These are phyloP conservation scores for Mungos mungo DNA, from an alignment of 2,113 vertebrate species.

Conservation along the genomic window DNA sequence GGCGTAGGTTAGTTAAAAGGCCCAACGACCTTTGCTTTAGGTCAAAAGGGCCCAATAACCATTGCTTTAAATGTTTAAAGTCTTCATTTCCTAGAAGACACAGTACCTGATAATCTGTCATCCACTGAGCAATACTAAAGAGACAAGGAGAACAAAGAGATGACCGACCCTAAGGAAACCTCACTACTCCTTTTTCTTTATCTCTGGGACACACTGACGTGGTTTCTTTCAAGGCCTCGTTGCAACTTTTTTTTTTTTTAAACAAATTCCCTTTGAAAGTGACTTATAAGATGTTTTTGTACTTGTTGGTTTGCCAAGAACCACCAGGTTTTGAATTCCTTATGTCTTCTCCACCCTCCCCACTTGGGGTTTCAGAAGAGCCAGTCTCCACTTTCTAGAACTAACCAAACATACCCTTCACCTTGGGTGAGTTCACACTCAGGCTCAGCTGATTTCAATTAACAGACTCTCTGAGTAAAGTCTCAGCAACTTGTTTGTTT, in stretches of 20 bases:
- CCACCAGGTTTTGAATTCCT: not conserved
- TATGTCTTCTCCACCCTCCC: not conserved
- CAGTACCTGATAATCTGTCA: not conserved
- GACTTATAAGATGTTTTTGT: not conserved
- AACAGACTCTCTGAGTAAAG: not conserved
- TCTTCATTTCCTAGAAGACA: not conserved
- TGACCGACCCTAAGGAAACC: fast-evolving
- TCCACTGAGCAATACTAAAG: not conserved
- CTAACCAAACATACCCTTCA: not conserved
- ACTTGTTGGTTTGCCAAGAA: not conserved
- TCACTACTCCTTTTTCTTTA: fast-evolving
- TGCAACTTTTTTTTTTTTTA: not conserved
- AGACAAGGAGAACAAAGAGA: not conserved
- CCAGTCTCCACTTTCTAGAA: not conserved
- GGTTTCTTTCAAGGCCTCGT: not conserved
- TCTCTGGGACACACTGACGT: not conserved
- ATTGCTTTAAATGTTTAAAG: not conserved
- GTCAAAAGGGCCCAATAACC: not conserved
- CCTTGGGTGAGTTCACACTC: not conserved
- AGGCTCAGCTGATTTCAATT: constrained; percentile 50
- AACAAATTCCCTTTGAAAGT: not conserved
- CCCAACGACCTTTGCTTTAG: not conserved
- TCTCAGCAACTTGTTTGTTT: not conserved
- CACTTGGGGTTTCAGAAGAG: not conserved
- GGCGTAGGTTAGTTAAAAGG: not conserved